phyloP scores from a whole-genome alignment of 2,113 vertebrate species.

The Alligator sinensis region DNA sequence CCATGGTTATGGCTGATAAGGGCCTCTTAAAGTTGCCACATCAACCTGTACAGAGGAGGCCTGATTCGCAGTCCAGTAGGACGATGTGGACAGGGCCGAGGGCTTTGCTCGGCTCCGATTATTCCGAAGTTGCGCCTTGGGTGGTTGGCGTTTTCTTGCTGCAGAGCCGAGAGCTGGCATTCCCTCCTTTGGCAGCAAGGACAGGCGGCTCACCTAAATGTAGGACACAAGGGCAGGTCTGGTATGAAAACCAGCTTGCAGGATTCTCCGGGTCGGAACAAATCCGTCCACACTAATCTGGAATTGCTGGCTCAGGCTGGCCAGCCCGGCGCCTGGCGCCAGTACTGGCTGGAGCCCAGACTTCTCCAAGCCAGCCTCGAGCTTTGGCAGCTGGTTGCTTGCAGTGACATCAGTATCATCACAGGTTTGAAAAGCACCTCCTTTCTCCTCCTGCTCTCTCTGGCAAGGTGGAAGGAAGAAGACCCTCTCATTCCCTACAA shows the following conservation, averaged over 20 bases:
- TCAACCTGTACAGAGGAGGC: neutral
- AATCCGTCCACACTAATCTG: neutral
- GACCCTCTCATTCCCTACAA: neutral
- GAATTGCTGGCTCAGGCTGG: neutral
- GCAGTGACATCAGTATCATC: neutral
- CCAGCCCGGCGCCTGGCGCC: neutral
- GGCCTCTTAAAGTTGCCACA: neutral
- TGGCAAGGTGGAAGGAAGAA: neutral
- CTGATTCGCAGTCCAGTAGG: neutral
- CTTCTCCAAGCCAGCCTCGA: neutral
- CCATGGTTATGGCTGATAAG: neutral
- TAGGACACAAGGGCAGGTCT: neutral
- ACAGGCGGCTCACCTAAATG: neutral
- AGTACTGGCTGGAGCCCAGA: neutral
- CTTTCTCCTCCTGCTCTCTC: neutral
- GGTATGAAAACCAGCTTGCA: neutral
- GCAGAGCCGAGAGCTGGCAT: neutral
- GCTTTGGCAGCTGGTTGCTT: neutral
- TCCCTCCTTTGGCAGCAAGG: neutral
- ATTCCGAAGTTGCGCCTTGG: constrained; percentile 3
- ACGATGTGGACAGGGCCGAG: neutral
- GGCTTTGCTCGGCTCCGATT: neutral
- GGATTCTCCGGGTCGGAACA: neutral
- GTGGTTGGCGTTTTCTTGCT: neutral
- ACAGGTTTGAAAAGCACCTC: neutral